Evolutionary conservation across 2,888 invertebrate species (phyloP).

Genomic region (Synergus umbraculus): DNA sequence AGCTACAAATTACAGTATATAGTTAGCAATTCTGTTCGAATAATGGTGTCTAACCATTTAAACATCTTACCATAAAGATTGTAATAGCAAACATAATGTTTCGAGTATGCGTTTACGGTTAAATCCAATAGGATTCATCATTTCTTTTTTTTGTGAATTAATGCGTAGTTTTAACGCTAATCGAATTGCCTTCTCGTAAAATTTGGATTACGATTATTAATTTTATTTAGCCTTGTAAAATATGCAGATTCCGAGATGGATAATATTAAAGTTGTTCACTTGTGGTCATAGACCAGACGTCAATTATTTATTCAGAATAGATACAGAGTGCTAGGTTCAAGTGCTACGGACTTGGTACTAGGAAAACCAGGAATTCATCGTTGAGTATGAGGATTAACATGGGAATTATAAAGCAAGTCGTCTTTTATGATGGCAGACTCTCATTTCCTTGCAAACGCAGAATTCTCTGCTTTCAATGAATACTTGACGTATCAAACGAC

Average conservation of each 20-base stretch:
- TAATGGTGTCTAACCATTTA: background rate
- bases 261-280: constrained; percentile 12
- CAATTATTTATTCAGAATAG: constrained; percentile 35
- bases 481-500: constrained; percentile 15
- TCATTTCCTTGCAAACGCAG: constrained; percentile 42
- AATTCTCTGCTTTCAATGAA: constrained; percentile 5
- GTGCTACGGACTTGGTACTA: background rate
- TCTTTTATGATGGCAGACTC: constrained; percentile 39
- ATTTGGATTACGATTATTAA: constrained; percentile 3
- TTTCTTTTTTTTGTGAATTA: background rate
- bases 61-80: background rate
- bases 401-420: constrained; percentile 44
- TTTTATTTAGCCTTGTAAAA: constrained; percentile 15
- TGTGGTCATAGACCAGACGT: constrained; percentile 8
- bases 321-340: constrained; percentile 5
- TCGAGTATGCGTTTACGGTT: background rate
- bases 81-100: background rate
- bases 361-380: constrained; percentile 6
- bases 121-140: background rate
- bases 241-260: background rate
- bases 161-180: constrained; percentile 5
- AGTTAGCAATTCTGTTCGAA: background rate
- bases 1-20: background rate
- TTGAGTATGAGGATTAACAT: constrained; percentile 42
- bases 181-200: constrained; percentile 10